Percentiles rank a stretch among this genome's conserved stretches.
Evolutionary conservation across 1,140 invertebrate species (phyloP).

Genomic region (Amyelois transitella): DNA sequence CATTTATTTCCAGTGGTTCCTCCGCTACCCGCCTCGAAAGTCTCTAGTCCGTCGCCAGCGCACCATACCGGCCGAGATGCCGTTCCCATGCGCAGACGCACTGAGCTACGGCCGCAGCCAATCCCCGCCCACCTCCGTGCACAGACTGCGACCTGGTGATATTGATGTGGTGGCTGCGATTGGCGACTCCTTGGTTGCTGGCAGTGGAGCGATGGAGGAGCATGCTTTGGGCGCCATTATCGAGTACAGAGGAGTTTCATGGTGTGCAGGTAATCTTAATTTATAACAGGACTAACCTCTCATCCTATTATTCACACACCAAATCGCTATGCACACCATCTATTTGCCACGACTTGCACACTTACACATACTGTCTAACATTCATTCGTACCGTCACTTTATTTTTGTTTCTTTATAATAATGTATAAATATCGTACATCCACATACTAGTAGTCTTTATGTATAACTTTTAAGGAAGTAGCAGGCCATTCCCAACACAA

Average conservation of each 20-base stretch:
- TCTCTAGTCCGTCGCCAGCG: conserved; percentile 57
- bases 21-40: conserved; percentile 50
- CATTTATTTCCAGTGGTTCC: conserved; percentile 33
- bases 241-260: conserved; percentile 85
- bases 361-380: no score
- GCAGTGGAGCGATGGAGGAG: conserved; percentile 83
- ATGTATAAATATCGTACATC: no score
- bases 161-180: conserved; percentile 86
- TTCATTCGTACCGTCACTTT: no score
- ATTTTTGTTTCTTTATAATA: no score
- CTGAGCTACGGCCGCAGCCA: conserved; percentile 41
- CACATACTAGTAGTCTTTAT: no score
- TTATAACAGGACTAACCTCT: no score
- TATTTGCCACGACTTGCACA: no score
- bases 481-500: no score
- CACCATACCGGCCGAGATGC: conserved; percentile 38
- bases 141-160: conserved; percentile 80
- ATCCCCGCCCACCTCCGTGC: conserved; percentile 49
- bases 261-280: conserved; percentile 78
- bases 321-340: no score
- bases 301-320: no score
- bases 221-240: conserved; percentile 83
- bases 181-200: conserved; percentile 86
- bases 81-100: conserved; percentile 51
- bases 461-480: no score